Evolutionary conservation across 2,888 invertebrate genomes (phyloP), one percentile per base, ranked within the genome.

Genomic region (Deilephila porcellus): DNA sequence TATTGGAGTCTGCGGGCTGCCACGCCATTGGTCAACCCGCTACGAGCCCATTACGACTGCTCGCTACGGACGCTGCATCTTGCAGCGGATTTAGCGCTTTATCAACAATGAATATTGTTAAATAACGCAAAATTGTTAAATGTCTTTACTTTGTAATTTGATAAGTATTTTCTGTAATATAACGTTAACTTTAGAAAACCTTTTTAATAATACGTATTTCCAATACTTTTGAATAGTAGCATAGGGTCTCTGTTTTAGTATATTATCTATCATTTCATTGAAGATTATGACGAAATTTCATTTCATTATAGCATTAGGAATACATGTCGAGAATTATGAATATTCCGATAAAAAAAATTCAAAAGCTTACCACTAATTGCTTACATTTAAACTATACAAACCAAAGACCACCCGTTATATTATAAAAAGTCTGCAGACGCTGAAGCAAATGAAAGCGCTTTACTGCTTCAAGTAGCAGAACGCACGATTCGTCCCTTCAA

Each of bases 401-500:
- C 34, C n/a, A n/a, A 63, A 63, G n/a, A 63, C 7, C 34, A 37
- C n/a, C 63, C 34, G 19, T 20, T 34, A 37, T n/a, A 25, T 25
- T 25, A 32, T 63, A 34, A 37, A 37, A 34, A 20, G 64, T 64
- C 64, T 64, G 45, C 4, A 20, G 64, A 45, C 11, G 64, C 20
- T 20, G 64, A 5, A 6, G n/a, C 20, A 5, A 45, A 64, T 45
- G 64, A 64, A 78, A 89, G 89, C 90, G 90, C 85, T 88, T 75
- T 37, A 77, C 78, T 74, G 79, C 77, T 82, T 88, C 71, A 71
- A 29, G 71, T 70, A 70, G 73, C 75, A 74, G 19, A 72, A 53
- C 64, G 53, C 73, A 67, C 78, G 76, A 86, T 86, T 86, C 91
- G 89, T 86, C 91, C 92, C 92, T 88, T 88, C 85, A 83, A 86